Conservation (phyloP, 2,888 invertebrate species). For the Adineta ricciae region DNA sequence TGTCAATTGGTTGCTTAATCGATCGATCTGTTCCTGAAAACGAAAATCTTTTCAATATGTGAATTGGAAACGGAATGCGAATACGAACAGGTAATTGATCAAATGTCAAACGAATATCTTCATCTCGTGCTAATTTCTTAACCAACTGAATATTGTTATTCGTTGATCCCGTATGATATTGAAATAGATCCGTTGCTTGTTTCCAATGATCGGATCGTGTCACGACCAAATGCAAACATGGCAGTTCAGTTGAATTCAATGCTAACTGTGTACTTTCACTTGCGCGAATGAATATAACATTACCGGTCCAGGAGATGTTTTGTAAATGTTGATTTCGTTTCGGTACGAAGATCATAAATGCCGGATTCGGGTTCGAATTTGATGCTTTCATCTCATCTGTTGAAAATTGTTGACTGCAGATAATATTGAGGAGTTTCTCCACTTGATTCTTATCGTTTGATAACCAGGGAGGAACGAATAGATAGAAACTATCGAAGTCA, state of each 20-base stretch:
- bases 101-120: not conserved
- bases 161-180: not conserved
- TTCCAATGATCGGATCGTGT: not conserved
- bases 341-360: not conserved
- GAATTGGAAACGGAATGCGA: no score
- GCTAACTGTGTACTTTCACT: slow-evolving; percentile 12
- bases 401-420: not conserved
- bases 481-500: not conserved
- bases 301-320: not conserved
- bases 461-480: not conserved
- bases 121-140: not conserved
- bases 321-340: not conserved
- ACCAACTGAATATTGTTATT: not conserved
- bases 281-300: not conserved
- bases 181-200: not conserved
- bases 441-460: slow-evolving; percentile 2
- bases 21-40: not conserved
- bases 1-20: not conserved
- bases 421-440: not conserved
- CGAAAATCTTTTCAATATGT: not conserved
- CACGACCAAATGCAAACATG: not conserved
- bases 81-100: slow-evolving; percentile 6
- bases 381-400: not conserved
- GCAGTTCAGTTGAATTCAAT: not conserved
- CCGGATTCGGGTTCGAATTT: not conserved